A percentile compares a stretch with the other conserved stretches of the same genome.
Conservation (phyloP, 1,140 invertebrate genomes). For the Temnothorax curvispinosus region DNA sequence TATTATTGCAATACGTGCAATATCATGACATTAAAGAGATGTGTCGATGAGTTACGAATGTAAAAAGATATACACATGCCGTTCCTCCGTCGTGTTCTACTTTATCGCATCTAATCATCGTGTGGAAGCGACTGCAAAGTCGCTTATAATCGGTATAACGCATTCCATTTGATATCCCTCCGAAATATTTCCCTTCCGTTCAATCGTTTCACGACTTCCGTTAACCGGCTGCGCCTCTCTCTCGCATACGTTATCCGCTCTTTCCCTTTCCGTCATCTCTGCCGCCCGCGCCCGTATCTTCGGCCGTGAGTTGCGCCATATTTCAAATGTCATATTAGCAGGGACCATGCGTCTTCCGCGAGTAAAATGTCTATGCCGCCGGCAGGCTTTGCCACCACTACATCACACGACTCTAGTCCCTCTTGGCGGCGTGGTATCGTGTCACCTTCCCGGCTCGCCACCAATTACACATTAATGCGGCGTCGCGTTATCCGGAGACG, state of each 20-base stretch:
- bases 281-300: conserved; percentile 59
- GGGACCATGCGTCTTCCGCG: conserved; percentile 80
- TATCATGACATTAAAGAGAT: background rate
- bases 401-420: conserved; percentile 74
- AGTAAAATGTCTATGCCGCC: conserved; percentile 79
- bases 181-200: conserved; percentile 7
- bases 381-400: conserved; percentile 73
- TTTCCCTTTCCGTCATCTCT: conserved; percentile 55
- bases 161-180: background rate
- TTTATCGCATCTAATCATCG: background rate
- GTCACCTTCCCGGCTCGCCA: conserved; percentile 72
- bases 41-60: background rate
- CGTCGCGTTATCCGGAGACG: conserved; percentile 73
- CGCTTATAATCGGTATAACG: conserved; percentile 5
- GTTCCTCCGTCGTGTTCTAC: background rate
- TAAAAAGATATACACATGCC: background rate
- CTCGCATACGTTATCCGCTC: conserved; percentile 53
- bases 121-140: background rate
- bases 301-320: conserved; percentile 78
- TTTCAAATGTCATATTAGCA: conserved; percentile 83
- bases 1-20: background rate
- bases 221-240: conserved; percentile 21
- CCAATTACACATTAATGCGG: conserved; percentile 80
- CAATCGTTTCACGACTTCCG: conserved; percentile 18
- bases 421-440: conserved; percentile 70